Conservation (phyloP, 1,140 invertebrate species). For the Danaus plexippus region DNA sequence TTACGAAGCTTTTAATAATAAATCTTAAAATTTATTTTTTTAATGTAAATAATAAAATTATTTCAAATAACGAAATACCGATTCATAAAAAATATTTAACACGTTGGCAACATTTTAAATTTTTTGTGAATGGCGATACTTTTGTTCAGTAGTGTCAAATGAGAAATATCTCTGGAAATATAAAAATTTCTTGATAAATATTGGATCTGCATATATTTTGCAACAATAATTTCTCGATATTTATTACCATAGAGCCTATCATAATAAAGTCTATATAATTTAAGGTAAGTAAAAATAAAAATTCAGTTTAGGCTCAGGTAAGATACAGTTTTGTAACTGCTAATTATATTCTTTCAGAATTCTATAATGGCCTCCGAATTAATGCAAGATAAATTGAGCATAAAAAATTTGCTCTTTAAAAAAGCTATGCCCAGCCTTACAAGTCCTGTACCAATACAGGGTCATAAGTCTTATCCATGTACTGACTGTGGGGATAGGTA, state of each 20-base stretch:
- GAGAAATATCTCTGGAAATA: no score
- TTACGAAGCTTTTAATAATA: no score
- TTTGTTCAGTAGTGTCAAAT: conserved; percentile 11
- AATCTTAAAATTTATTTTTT: no score
- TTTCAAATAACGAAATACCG: not conserved
- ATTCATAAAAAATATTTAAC: not conserved
- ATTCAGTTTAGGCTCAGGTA: no score
- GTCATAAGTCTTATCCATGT: conserved; percentile 47
- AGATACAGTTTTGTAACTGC: no score
- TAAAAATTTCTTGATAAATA: no score
- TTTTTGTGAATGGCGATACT: conserved; percentile 42
- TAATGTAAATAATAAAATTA: no score
- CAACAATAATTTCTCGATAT: no score
- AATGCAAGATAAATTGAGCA: conserved; percentile 39
- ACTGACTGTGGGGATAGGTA: conserved; percentile 66
- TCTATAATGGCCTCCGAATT: conserved; percentile 5
- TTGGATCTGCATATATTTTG: no score
- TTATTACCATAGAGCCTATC: no score
- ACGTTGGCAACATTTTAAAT: conserved; percentile 23
- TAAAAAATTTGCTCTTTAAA: conserved; percentile 54
- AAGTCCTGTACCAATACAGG: conserved; percentile 35
- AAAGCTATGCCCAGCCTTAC: conserved; percentile 48
- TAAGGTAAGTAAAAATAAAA: no score
- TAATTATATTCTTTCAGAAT: not conserved
- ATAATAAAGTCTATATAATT: no score